Conservation (phyloP, 2,888 invertebrate genomes). For the Danaus chrysippus region DNA sequence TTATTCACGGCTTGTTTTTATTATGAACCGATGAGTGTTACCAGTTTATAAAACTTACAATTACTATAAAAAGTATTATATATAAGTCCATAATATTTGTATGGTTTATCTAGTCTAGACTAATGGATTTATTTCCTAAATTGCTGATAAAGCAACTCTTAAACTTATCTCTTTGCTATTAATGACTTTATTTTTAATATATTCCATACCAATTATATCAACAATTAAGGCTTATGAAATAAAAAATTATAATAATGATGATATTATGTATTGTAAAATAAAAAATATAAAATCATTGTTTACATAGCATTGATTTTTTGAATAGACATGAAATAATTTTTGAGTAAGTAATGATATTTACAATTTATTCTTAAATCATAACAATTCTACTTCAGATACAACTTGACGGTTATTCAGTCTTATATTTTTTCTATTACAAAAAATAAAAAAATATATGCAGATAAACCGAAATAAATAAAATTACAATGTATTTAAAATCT, state of each 20-base stretch:
- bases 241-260: neutral
- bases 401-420: conserved; percentile 24
- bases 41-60: no score
- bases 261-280: neutral
- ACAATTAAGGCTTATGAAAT: neutral
- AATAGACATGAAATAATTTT: neutral
- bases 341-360: neutral
- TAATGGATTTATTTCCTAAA: no score
- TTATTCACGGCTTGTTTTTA: no score
- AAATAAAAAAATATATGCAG: neutral
- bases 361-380: neutral
- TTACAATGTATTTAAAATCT: no score
- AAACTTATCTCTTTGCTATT: no score
- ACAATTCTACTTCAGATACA: neutral
- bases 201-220: neutral
- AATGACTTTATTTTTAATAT: no score
- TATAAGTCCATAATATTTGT: no score
- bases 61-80: no score
- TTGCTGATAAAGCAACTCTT: no score
- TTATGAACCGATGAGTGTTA: no score
- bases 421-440: conserved; percentile 10
- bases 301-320: neutral
- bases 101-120: no score
- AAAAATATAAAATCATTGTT: neutral
- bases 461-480: no score